These are phyloP conservation scores for Diadromus collaris DNA, from an alignment of 2,888 invertebrate species.

Conservation along the genomic window DNA sequence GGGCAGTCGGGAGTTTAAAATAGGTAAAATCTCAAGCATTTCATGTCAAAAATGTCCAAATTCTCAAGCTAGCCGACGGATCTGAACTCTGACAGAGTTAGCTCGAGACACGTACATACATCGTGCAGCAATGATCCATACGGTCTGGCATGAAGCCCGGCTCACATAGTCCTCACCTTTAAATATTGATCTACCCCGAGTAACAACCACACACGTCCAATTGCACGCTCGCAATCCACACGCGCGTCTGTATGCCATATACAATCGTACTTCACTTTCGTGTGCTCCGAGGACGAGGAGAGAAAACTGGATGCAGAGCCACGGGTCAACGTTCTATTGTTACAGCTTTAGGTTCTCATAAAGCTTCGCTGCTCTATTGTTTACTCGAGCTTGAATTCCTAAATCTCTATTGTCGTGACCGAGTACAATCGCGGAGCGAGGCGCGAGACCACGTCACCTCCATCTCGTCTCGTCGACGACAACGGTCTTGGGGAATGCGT, in stretches of 20 bases:
- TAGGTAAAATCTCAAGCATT: too few species aligned
- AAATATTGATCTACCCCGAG: slow-evolving; percentile 66
- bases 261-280: slow-evolving; percentile 35
- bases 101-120: slow-evolving; percentile 25
- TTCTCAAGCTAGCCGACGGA: background rate
- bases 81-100: background rate
- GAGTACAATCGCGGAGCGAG: slow-evolving; percentile 66
- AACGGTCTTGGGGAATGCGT: background rate
- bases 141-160: slow-evolving; percentile 10
- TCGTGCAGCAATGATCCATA: slow-evolving; percentile 35
- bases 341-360: slow-evolving; percentile 71
- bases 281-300: slow-evolving; percentile 12
- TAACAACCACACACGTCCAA: slow-evolving; percentile 47
- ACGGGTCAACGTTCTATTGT: slow-evolving; percentile 66
- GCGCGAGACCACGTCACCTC: slow-evolving; percentile 35
- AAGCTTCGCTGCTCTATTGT: slow-evolving; percentile 69
- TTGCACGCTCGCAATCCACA: slow-evolving; percentile 32
- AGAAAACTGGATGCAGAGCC: slow-evolving; percentile 1
- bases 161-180: slow-evolving; percentile 54
- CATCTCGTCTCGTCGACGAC: slow-evolving; percentile 14
- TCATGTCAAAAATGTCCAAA: too few species aligned
- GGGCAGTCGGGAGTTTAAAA: too few species aligned
- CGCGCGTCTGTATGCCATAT: background rate
- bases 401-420: slow-evolving; percentile 72
- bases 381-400: slow-evolving; percentile 70